Percentiles rank a stretch among this genome's conserved stretches.
These are phyloP conservation scores for Tichodroma muraria DNA, from an alignment of 2,113 vertebrate species.

Conservation along the genomic window DNA sequence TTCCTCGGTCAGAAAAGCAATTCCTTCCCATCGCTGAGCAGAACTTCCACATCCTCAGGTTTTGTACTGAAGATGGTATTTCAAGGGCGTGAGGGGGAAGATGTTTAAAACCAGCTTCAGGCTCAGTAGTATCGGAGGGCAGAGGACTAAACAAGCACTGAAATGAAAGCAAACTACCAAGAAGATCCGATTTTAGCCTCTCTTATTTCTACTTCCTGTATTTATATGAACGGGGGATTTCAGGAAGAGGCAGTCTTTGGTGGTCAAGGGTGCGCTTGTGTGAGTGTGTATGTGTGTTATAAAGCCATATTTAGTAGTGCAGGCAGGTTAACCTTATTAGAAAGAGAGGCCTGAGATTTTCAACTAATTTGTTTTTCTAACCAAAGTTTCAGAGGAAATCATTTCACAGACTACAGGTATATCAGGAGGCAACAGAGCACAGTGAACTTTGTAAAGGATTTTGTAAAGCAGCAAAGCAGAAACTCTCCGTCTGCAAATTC, in stretches of 20 bases:
- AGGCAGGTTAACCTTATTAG: slow-evolving; percentile 1
- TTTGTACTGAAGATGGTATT: background rate
- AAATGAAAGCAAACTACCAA: slow-evolving; percentile 48
- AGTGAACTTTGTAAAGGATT: slow-evolving; percentile 43
- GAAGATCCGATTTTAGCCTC: slow-evolving; percentile 45
- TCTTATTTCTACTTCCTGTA: slow-evolving; percentile 81
- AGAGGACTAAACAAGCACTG: background rate
- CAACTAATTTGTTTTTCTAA: background rate
- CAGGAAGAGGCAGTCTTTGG: slow-evolving; percentile 85
- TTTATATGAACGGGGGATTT: slow-evolving; percentile 71
- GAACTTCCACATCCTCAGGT: slow-evolving; percentile 34
- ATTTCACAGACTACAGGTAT: slow-evolving; percentile 46
- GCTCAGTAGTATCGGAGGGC: background rate
- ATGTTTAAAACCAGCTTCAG: background rate
- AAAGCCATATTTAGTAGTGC: slow-evolving; percentile 52
- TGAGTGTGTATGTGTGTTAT: background rate
- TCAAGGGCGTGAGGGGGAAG: background rate
- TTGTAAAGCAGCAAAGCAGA: slow-evolving; percentile 34
- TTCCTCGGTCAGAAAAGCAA: slow-evolving; percentile 7
- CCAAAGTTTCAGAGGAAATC: background rate
- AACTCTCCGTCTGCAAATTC: slow-evolving; percentile 57
- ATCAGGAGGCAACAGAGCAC: background rate
- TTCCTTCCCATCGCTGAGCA: slow-evolving; percentile 43
- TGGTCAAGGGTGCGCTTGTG: slow-evolving; percentile 66
- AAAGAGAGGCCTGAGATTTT: background rate